Conservation (phyloP, 2,888 invertebrate species). For the Heterodera filipjevi region DNA sequence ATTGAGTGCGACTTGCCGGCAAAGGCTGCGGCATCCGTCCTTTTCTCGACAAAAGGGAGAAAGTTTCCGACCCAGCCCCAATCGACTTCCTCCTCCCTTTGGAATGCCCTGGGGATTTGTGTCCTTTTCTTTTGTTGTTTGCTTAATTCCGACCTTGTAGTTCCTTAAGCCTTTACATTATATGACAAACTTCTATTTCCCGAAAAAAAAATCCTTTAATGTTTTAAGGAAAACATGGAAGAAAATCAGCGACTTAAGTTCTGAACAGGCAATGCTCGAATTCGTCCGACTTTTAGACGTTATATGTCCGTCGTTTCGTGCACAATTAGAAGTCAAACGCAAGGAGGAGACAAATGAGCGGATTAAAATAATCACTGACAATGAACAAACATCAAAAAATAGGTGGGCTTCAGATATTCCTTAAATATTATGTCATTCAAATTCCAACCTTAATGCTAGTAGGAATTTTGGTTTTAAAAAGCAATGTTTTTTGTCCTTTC, state of each 20-base stretch:
- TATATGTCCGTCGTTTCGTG: constrained; percentile 46
- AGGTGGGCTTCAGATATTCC: neutral
- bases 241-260: constrained; percentile 81
- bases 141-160: constrained; percentile 15
- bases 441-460: neutral
- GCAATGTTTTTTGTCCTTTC: too few species aligned
- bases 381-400: neutral
- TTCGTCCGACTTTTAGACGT: constrained; percentile 84
- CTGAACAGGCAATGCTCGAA: constrained; percentile 85
- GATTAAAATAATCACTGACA: neutral
- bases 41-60: neutral
- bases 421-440: neutral
- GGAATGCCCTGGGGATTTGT: constrained; percentile 21
- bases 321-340: constrained; percentile 39
- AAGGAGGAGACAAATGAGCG: constrained; percentile 38
- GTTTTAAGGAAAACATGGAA: constrained; percentile 82
- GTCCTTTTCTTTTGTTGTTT: neutral
- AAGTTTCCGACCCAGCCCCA: constrained; percentile 1
- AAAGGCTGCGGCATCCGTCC: neutral
- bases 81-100: neutral
- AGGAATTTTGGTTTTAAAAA: too few species aligned
- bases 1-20: neutral
- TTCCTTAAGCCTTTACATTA: neutral
- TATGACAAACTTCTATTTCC: neutral
- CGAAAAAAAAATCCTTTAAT: constrained; percentile 12